Base-by-base conservation (phyloP, 2,888 invertebrate genomes). In the Nematopogon swammerdamellus region DNA sequence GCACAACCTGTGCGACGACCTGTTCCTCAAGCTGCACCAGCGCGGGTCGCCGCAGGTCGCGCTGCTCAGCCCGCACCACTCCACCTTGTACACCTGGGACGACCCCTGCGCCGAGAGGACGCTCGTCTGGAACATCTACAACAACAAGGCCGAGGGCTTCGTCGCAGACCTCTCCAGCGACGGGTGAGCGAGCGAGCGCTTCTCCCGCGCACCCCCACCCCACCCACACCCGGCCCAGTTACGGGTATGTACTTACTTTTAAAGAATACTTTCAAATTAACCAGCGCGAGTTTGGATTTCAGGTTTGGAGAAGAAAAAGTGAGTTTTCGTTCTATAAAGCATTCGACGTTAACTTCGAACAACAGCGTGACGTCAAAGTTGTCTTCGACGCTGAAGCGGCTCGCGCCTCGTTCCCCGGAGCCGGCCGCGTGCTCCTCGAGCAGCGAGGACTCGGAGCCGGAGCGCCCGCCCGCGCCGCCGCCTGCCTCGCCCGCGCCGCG, bases 21-120 rank as follows among this genome's bases (percentile, higher is more conserved):
- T 92, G 48, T 91, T 91, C 67, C 70, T 92, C 44, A 91, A 91
- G 65, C 82, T 92, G 42, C 87, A 91, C 57, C 92, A 92, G 70
- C 72, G 68, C 56, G 64, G 65, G 51, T 59, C 63, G 18, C 19
- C 42, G 18, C 50, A 36, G 36, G 91, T 90, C 45, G 89, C 89
- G 0, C 69, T 92, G 19, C 67, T 92, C 46, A 89, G 87, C 59
- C 90, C 92, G 0, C 85, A 85, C 57, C 86, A 91, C 65, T 85
- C 88, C 10, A 72, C 91, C 61, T 65, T 92, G 30, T 92, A 91
- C 62, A 92, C 92, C 0, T 93, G 92, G 92, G 92, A 92, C 59
- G 91, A 93, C 65, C 92, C 92, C 0, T 84, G 84, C 0, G 85
- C 86, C 49, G 85, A 87, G 14, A 76, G 91, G 52, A 82, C 82